A percentile compares a stretch with the other conserved stretches of the same genome.
These are phyloP conservation scores for Stigmatopora argus DNA, from an alignment of 2,113 vertebrate genomes.

Conservation along the genomic window DNA sequence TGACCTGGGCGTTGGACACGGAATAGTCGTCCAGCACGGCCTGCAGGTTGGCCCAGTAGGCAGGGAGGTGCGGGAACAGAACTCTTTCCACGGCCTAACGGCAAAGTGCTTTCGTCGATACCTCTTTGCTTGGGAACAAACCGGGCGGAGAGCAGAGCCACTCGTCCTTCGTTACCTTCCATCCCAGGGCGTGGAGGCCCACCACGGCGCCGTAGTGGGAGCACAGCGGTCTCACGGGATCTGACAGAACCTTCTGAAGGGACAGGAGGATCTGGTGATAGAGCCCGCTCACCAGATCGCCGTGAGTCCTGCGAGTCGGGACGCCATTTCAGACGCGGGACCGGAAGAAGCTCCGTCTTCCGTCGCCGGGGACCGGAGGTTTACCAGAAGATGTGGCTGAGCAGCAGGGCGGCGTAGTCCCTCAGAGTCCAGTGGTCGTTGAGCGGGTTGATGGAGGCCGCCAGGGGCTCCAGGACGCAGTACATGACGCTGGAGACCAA, in stretches of 20 bases:
- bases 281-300: slow-evolving; percentile 82
- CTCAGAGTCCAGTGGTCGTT: slow-evolving; percentile 94
- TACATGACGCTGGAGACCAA: slow-evolving; percentile 89
- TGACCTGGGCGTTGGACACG: slow-evolving; percentile 89
- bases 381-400: slow-evolving; percentile 90
- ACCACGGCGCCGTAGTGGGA: slow-evolving; percentile 91
- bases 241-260: slow-evolving; percentile 86
- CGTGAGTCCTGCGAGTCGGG: slow-evolving; percentile 74
- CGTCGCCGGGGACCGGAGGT: too few species aligned
- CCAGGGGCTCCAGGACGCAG: slow-evolving; percentile 87
- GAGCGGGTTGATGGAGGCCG: slow-evolving; percentile 92
- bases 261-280: slow-evolving; percentile 88
- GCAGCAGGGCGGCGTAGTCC: slow-evolving; percentile 83
- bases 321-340: too few species aligned
- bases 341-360: too few species aligned
- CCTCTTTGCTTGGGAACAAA: not conserved
- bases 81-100: slow-evolving; percentile 83
- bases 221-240: slow-evolving; percentile 87
- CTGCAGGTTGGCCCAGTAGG: slow-evolving; percentile 89
- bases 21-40: slow-evolving; percentile 87
- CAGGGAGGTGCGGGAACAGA: slow-evolving; percentile 84
- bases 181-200: slow-evolving; percentile 85
- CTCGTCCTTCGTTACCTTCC: too few species aligned
- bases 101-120: not conserved
- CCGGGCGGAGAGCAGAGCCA: too few species aligned